These are phyloP conservation scores for Drosophila peninsularis DNA, from an alignment of 2,888 invertebrate species.

Conservation along the genomic window DNA sequence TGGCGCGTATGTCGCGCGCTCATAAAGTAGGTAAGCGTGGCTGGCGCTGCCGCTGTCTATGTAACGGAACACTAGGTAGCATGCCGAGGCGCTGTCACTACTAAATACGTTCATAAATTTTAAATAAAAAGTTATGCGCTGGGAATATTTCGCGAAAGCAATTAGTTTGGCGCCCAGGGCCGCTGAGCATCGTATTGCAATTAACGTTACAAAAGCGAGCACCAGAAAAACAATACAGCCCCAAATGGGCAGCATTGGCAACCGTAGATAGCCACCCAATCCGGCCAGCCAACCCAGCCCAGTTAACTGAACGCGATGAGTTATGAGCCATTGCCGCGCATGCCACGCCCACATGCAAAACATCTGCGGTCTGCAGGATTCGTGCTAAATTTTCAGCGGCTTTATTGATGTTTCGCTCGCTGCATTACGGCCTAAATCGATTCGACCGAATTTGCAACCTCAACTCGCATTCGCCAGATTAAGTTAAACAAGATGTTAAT, in stretches of 20 bases:
- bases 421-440: constrained; percentile 39
- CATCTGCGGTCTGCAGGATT: constrained; percentile 26
- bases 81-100: constrained; percentile 14
- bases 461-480: not conserved
- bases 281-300: constrained; percentile 11
- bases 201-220: constrained; percentile 66
- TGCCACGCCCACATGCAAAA: constrained; percentile 28
- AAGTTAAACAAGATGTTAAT: constrained; percentile 1
- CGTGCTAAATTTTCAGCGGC: not conserved
- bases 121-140: constrained; percentile 41
- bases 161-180: constrained; percentile 70
- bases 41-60: constrained; percentile 21
- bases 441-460: constrained; percentile 20
- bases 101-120: constrained; percentile 69
- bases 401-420: constrained; percentile 13
- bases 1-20: constrained; percentile 25
- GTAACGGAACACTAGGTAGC: constrained; percentile 32
- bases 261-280: constrained; percentile 13
- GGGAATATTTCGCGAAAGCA: constrained; percentile 68
- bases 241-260: constrained; percentile 47
- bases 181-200: constrained; percentile 73
- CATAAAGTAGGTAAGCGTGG: constrained; percentile 25
- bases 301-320: constrained; percentile 63
- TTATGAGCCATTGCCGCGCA: constrained; percentile 57
- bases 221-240: constrained; percentile 62